Evolutionary conservation across 2,113 vertebrate species (phyloP).

Genomic region (Peromyscus californicus): DNA sequence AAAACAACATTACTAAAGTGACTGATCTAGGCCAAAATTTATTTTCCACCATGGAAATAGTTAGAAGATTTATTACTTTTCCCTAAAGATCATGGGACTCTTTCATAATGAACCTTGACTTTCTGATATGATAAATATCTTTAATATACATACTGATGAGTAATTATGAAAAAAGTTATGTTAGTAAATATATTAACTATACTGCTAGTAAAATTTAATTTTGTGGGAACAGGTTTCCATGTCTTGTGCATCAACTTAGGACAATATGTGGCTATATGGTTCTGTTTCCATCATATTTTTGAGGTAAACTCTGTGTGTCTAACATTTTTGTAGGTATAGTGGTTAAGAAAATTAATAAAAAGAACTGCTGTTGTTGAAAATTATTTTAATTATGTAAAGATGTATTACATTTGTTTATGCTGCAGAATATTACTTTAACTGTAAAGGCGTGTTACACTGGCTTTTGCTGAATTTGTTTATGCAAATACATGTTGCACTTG

Average conservation of each 20-base stretch:
- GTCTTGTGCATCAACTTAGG: background rate
- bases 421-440: too few relatives aligned
- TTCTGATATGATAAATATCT: background rate
- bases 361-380: too few relatives aligned
- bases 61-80: conserved; percentile 68
- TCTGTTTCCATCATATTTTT: conserved; percentile 44
- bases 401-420: too few relatives aligned
- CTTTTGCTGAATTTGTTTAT: too few relatives aligned
- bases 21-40: conserved; percentile 40
- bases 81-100: conserved; percentile 52
- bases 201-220: conserved; percentile 67
- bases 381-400: too few relatives aligned
- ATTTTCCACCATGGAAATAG: conserved; percentile 71
- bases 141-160: conserved; percentile 57
- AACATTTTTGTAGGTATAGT: background rate
- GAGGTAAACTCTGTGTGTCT: background rate
- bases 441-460: too few relatives aligned
- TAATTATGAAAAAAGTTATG: conserved; percentile 52
- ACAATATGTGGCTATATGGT: conserved; percentile 14
- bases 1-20: conserved; percentile 73
- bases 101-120: conserved; percentile 69
- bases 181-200: conserved; percentile 56
- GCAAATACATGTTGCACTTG: too few relatives aligned
- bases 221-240: conserved; percentile 61
- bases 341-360: background rate